Evolutionary conservation across 2,113 vertebrate genomes (phyloP).

Genomic region (Scytalopus superciliaris): DNA sequence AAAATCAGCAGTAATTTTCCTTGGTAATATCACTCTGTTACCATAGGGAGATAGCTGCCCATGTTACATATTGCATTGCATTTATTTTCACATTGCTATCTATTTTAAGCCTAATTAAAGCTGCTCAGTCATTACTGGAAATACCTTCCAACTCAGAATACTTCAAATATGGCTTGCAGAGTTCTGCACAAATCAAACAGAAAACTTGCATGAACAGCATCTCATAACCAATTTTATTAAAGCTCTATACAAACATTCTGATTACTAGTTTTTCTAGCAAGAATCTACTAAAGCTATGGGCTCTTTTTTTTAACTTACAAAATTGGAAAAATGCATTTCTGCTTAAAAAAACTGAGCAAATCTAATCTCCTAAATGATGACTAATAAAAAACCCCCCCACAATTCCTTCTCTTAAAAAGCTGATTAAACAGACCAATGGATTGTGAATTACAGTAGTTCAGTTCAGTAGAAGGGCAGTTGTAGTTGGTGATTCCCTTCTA

Average conservation of each 20-base stretch:
- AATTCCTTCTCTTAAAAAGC: not conserved
- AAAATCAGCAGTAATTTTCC: not conserved
- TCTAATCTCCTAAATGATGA: not conserved
- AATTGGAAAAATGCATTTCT: not conserved
- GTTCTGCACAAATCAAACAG: not conserved
- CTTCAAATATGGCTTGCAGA: not conserved
- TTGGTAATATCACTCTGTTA: not conserved
- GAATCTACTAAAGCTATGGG: not conserved
- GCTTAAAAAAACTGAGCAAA: not conserved
- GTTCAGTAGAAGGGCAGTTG: not conserved
- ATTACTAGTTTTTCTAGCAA: not conserved
- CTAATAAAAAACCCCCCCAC: rapidly evolving
- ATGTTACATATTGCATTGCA: not conserved
- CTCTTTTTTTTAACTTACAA: not conserved
- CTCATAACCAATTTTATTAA: not conserved
- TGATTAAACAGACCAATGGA: not conserved
- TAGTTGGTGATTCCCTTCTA: not conserved
- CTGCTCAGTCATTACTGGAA: not conserved
- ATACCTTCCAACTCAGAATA: not conserved
- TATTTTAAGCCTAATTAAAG: not conserved
- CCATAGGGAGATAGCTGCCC: not conserved
- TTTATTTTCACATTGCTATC: not conserved
- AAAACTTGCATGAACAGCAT: not conserved
- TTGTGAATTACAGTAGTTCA: not conserved
- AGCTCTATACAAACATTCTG: not conserved